Base-by-base conservation (phyloP, 2,113 vertebrate genomes). In the Cyanoderma ruficeps region DNA sequence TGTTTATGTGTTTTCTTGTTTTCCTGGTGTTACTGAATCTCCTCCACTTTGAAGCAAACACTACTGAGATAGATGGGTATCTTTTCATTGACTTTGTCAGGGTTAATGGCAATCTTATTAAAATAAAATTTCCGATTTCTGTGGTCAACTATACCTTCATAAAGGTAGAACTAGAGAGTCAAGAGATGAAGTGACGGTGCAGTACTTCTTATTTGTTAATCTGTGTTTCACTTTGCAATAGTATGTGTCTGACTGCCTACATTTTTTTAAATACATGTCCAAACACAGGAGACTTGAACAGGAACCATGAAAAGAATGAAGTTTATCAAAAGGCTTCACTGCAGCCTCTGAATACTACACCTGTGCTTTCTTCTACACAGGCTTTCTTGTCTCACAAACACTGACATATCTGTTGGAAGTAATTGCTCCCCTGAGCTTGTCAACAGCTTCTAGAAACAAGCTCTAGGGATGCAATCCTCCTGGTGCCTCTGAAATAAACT, bases 341-440 rank as follows among this genome's bases (percentile, higher is more conserved):
- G 42, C n/a, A 77, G 42, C 13, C 10, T 87, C 87, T 75, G 82
- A 91, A 81, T 93, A n/a, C 25, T 71, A n/a, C 37, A 88, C 28
- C 22, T 74, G 10, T 79, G 39, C 56, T 92, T 88, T 55, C 30
- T 80, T 86, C 83, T 83, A n/a, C 44, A 75, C 30, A 81, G 78
- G 33, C 47, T 92, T 92, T 94, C 69, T 78, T 93, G 49, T 90
- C 79, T 93, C 59, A 77, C 79, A 90, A 93, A 77, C 35, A 72
- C 78, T 70, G 52, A 76, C 46, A 77, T 82, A 63, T 87, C 61
- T 89, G 39, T 59, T 77, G 81, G 74, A 84, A 89, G 65, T 59
- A 94, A 93, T 92, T 89, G 53, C 63, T 89, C 70, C 67, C 78
- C 70, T 92, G 89, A 95, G 90, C 76, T 89, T 96, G 93, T 88